phyloP scores from a whole-genome alignment of 2,113 vertebrate genomes.

The Verasper variegatus region DNA sequence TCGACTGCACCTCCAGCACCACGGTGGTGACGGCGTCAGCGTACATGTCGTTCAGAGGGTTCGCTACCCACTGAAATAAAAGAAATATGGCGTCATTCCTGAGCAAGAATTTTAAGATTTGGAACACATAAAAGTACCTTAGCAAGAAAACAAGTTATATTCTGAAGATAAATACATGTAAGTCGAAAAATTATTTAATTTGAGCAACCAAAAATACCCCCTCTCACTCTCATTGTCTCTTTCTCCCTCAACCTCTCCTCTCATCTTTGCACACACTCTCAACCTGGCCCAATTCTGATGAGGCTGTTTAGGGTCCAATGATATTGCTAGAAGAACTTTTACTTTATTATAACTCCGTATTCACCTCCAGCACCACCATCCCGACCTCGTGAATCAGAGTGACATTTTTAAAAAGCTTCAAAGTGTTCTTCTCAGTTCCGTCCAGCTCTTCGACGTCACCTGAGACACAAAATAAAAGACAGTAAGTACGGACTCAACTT shows the following conservation, averaged over 20 bases:
- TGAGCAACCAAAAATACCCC: no score
- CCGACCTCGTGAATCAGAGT: constrained; percentile 91
- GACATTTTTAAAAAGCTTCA: constrained; percentile 94
- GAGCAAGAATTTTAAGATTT: no score
- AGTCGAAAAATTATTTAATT: no score
- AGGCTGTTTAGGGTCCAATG: no score
- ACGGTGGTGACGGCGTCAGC: constrained; percentile 96
- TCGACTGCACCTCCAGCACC: constrained; percentile 96
- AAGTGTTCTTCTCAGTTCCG: constrained; percentile 90
- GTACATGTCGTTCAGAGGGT: constrained; percentile 98
- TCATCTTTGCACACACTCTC: no score
- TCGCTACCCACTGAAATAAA: constrained; percentile 90
- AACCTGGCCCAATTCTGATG: no score
- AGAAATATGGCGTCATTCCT: background rate
- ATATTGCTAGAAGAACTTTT: no score
- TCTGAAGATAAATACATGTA: no score
- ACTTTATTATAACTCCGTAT: background rate
- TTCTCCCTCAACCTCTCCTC: no score
- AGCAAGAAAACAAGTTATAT: no score
- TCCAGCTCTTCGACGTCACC: constrained; percentile 97
- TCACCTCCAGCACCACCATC: constrained; percentile 94
- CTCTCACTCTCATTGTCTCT: no score
- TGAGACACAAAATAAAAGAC: constrained; percentile 58
- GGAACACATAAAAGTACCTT: no score
- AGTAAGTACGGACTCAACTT: background rate